These are phyloP conservation scores for Todiramphus saurophagus DNA, from an alignment of 2,113 vertebrate species.

Conservation along the genomic window DNA sequence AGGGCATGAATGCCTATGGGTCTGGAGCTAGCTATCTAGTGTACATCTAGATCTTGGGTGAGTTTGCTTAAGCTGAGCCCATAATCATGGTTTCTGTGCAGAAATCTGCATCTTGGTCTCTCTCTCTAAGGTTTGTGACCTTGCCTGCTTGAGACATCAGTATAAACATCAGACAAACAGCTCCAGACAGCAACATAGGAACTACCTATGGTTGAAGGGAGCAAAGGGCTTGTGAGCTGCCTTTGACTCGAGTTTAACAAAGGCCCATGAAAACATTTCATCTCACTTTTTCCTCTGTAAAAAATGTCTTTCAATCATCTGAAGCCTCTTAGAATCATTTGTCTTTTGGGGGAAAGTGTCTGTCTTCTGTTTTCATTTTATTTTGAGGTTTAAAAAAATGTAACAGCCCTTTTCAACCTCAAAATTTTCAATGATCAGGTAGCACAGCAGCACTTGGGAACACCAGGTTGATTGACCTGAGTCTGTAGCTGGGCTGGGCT, in stretches of 20 bases:
- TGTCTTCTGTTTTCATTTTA: neutral
- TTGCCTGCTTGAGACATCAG: neutral
- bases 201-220: fast-evolving
- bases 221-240: neutral
- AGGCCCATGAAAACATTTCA: neutral
- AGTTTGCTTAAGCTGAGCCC: neutral
- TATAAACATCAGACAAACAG: neutral
- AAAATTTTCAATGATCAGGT: neutral
- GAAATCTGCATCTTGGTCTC: neutral
- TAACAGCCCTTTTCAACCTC: neutral
- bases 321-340: neutral
- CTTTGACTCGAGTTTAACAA: neutral
- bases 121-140: neutral
- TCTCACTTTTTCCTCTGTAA: neutral
- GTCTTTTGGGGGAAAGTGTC: neutral
- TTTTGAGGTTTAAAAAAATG: neutral
- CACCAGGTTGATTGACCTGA: neutral
- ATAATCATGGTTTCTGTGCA: neutral
- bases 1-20: neutral
- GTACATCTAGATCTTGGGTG: neutral
- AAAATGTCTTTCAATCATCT: neutral
- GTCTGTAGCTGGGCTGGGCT: neutral
- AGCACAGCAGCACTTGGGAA: neutral
- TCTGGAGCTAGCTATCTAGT: fast-evolving
- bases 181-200: neutral